Base-by-base conservation (phyloP, 2,797 vertebrate species). In the Melanotaenia boesemani region DNA sequence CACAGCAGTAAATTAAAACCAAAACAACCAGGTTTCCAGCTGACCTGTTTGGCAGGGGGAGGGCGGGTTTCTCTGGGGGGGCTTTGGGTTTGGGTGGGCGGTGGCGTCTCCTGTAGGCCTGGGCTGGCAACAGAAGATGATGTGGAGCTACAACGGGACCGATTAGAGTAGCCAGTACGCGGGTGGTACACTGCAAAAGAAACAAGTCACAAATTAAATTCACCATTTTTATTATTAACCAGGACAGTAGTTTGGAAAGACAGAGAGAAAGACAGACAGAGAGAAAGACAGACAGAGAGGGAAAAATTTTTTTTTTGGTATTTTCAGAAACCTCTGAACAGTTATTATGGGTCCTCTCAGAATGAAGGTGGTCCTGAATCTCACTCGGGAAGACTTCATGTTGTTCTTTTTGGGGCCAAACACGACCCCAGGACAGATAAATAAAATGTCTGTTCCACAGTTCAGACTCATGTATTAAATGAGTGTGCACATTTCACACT, bases 151-250 rank as follows among this genome's bases (percentile, higher is more conserved):
- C 96, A 97, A 1, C 95, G 96, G 9, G 95, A 96, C 1, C 97
- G 94, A 70, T 91, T 93, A 12, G 97, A 98, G 84, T 98, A 98
- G 74, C 95, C 95, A 26, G 97, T 98, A 84, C 95, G 96, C 28
- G 97, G 97, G 72, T 98, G 97, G 78, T 97, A 97, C 76, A 99
- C 97, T 98, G 88, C 56, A 62, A 65, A 48, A 4, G 39, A 16
- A 13, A 3, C 6, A 1, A 73, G 37, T 64, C 30, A 65, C 9
- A 48, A 20, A 48, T 20, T 46, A 20, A 20, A 20, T 44, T 44
- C 15, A 18, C 5, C 41, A 16, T 16, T 3, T 16, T 44, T 18
- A 44, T 44, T 15, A 39, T 12, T 39, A 37, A 15, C 39, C 41
- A 16, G 41, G 41, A 18, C 44, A 46, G 18, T 2, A 46, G 44